Percentiles rank a stretch among this genome's conserved stretches.
Evolutionary conservation across 2,888 invertebrate species (phyloP).

Genomic region (Thecophora atra): DNA sequence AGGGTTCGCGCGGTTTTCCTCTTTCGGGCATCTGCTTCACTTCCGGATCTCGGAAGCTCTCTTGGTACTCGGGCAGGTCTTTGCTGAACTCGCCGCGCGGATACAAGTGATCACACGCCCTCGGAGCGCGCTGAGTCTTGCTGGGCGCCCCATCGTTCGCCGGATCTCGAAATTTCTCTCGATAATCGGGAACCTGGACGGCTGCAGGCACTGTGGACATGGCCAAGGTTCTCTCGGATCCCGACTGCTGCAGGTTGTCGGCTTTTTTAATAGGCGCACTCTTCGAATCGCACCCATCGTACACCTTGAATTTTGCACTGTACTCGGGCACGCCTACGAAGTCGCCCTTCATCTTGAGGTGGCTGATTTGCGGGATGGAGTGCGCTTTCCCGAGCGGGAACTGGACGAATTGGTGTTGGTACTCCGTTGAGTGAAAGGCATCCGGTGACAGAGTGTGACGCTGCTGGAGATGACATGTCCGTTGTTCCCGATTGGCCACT

Average conservation of each 20-base stretch:
- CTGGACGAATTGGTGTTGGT: slow-evolving; percentile 60
- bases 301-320: slow-evolving; percentile 62
- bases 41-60: slow-evolving; percentile 65
- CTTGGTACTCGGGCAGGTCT: slow-evolving; percentile 63
- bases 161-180: slow-evolving; percentile 60
- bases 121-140: slow-evolving; percentile 55
- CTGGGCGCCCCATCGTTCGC: slow-evolving; percentile 51
- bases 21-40: slow-evolving; percentile 63
- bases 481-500: slow-evolving; percentile 52
- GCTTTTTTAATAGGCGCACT: slow-evolving; percentile 64
- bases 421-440: slow-evolving; percentile 58
- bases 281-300: slow-evolving; percentile 62
- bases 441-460: slow-evolving; percentile 50
- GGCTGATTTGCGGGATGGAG: slow-evolving; percentile 64
- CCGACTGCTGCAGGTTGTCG: slow-evolving; percentile 60
- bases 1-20: slow-evolving; percentile 62
- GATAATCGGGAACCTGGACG: slow-evolving; percentile 60
- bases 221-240: slow-evolving; percentile 49
- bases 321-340: slow-evolving; percentile 63
- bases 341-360: slow-evolving; percentile 61
- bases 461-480: slow-evolving; percentile 55
- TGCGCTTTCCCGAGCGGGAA: slow-evolving; percentile 63
- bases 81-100: slow-evolving; percentile 60
- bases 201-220: slow-evolving; percentile 15
- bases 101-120: slow-evolving; percentile 59